These are phyloP conservation scores for Chrysolina haemoptera DNA, from an alignment of 2,888 invertebrate species.

Conservation along the genomic window DNA sequence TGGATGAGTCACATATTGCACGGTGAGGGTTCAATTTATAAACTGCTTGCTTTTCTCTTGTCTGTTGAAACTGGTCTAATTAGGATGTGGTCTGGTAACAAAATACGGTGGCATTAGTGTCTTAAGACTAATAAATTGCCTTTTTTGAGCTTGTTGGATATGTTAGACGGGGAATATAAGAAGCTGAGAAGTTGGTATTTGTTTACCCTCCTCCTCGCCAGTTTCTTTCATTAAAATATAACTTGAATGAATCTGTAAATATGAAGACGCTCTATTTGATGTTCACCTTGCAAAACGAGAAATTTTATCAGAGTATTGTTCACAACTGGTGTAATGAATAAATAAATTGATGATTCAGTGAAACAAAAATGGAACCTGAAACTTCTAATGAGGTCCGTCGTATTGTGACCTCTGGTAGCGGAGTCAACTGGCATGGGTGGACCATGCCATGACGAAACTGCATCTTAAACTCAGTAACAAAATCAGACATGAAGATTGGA, in stretches of 20 bases:
- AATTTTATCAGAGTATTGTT: no score
- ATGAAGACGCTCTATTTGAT: not conserved
- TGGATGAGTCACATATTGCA: constrained; percentile 31
- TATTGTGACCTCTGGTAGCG: no score
- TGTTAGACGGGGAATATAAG: constrained; percentile 32
- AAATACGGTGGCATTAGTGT: constrained; percentile 37
- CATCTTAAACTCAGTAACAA: no score
- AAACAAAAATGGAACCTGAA: no score
- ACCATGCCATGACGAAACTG: no score
- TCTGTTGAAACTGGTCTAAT: constrained; percentile 37
- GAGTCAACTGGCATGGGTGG: no score
- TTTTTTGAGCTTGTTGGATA: constrained; percentile 35
- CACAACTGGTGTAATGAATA: no score
- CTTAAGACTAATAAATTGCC: constrained; percentile 35
- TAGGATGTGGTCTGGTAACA: constrained; percentile 34
- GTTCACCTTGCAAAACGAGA: not conserved
- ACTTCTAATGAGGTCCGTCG: no score
- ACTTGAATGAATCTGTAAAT: not conserved
- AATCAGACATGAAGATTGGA: no score
- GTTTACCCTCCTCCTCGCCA: constrained; percentile 1
- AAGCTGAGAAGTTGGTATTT: constrained; percentile 26
- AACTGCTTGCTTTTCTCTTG: constrained; percentile 27
- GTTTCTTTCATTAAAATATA: not conserved
- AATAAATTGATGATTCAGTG: no score
- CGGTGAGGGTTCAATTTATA: constrained; percentile 32